Evolutionary conservation across 2,113 vertebrate species (phyloP), one percentile per base, ranked within the genome.

Genomic region (Vombatus ursinus): DNA sequence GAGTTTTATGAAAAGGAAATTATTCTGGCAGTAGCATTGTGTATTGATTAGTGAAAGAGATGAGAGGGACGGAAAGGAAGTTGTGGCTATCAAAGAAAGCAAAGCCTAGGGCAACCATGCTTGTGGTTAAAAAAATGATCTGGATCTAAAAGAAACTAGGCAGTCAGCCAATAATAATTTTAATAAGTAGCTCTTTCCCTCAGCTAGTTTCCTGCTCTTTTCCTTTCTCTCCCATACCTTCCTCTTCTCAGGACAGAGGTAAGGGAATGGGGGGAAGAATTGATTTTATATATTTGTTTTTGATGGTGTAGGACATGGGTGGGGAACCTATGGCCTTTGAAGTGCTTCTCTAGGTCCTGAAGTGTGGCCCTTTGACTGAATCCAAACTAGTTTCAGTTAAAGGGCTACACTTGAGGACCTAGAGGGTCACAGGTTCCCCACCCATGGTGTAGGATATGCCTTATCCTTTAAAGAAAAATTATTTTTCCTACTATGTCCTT

Each of bases 1-100:
- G 94, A 96, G 84, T 92, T 93, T 96, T 94, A 94, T 23, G 31
- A 90, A 95, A 96, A 96, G 93, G 94, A 96, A 97, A 96, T 96
- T 93, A 94, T 16, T 90, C 53, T 93, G 94, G n/a, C 96, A 95
- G 37, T 49, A 93, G 95, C 92, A 3, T 94, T 94, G 92, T 96
- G 92, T 97, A 96, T 96, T 97, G 97, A 96, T 97, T 94, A 96
- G 84, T 90, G 61, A 95, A 44, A 44, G 77, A 91, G 89, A 95
- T 89, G 28, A 93, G 28, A 7, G 16, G 53, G 89, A 84, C 52
- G 90, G 94, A 97, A 51, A 96, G 90, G 94, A 97, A 92, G 57
- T 94, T 92, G 93, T 93, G 95, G 53, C 53, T 94, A 91, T 84
- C 94, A 96, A 94, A 95, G 48, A 93, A 94, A 94, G 94, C 49